Evolutionary conservation across 1,140 invertebrate genomes (phyloP).

Genomic region (Cyphomyrmex costatus): DNA sequence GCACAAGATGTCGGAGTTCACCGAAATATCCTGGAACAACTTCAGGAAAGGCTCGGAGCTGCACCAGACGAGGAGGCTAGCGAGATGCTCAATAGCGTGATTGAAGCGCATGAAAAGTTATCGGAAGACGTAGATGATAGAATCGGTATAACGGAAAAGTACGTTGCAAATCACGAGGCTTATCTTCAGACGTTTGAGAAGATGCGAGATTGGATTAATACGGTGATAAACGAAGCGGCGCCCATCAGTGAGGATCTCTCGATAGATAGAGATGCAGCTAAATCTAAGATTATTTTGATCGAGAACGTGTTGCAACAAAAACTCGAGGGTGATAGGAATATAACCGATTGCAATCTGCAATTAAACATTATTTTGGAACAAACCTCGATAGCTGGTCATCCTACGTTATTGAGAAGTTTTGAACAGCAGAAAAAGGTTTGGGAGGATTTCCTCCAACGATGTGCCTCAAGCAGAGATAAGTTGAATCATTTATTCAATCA

Average conservation of each 20-base stretch:
- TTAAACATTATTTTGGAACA: conserved; percentile 92
- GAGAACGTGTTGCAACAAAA: conserved; percentile 92
- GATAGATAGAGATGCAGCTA: conserved; percentile 91
- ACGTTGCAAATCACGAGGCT: conserved; percentile 93
- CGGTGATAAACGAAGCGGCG: conserved; percentile 90
- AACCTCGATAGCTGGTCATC: conserved; percentile 93
- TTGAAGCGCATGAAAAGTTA: conserved; percentile 90
- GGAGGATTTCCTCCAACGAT: conserved; percentile 92
- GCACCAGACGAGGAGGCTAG: conserved; percentile 92
- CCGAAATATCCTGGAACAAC: conserved; percentile 92
- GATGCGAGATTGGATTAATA: conserved; percentile 91
- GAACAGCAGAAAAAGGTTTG: conserved; percentile 92
- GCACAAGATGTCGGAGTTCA: conserved; percentile 94
- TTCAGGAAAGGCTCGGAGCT: conserved; percentile 91
- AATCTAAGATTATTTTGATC: conserved; percentile 91
- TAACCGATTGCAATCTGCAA: conserved; percentile 91
- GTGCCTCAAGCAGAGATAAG: conserved; percentile 90
- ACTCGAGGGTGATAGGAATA: conserved; percentile 91
- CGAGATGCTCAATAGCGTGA: conserved; percentile 90
- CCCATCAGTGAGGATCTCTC: conserved; percentile 90
- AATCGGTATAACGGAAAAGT: conserved; percentile 90
- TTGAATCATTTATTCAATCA: conserved; percentile 91
- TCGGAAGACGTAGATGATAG: conserved; percentile 90
- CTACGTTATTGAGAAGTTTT: conserved; percentile 91
- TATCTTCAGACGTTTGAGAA: conserved; percentile 93